Evolutionary conservation across 2,888 invertebrate genomes (phyloP), one percentile per base, ranked within the genome.

Genomic region (Tinea pellionella): DNA sequence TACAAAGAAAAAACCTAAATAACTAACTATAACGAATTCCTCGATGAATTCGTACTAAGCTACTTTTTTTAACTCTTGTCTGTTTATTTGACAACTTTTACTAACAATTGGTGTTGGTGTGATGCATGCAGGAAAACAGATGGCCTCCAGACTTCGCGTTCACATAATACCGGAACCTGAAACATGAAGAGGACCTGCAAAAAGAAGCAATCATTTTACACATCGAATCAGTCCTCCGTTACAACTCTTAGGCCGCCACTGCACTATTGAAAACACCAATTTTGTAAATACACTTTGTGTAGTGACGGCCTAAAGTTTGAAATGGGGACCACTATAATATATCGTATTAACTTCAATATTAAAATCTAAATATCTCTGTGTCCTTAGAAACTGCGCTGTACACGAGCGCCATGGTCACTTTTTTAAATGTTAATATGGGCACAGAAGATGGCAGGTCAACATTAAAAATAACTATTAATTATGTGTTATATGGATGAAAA

Each of bases 121-220:
- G 57, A 47, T 29, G 59, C 43, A 42, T 59, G 42, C 41, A 85
- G 85, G 85, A 84, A 66, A 82, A 80, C 70, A 79, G 82, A 69
- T 83, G 85, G 83, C 81, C 84, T 69, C 83, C 82, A 63, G 78
- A 82, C 75, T 81, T 84, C 80, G 77, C 76, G 61, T 78, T 81
- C 80, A 82, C 84, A 80, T 84, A 84, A 80, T 77, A 62, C 67
- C 41, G 2, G 41, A 13, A 8, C 41, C 41, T n/a, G 13, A 18
- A 24, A 29, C 56, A 18, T 8, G 41, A 13, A 13, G 13, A 41
- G 13, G 13, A 41, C 3, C 41, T n/a, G 41, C 41, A 13, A 8
- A 41, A 8, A 41, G 13, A 41, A 2, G 41, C 12, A 12, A 13
- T n/a, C 2, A 41, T n/a, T 41, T 41, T 41, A 41, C 12, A 41